These are phyloP conservation scores for Pipistrellus nathusii DNA, from an alignment of 2,797 vertebrate genomes.

Conservation along the genomic window DNA sequence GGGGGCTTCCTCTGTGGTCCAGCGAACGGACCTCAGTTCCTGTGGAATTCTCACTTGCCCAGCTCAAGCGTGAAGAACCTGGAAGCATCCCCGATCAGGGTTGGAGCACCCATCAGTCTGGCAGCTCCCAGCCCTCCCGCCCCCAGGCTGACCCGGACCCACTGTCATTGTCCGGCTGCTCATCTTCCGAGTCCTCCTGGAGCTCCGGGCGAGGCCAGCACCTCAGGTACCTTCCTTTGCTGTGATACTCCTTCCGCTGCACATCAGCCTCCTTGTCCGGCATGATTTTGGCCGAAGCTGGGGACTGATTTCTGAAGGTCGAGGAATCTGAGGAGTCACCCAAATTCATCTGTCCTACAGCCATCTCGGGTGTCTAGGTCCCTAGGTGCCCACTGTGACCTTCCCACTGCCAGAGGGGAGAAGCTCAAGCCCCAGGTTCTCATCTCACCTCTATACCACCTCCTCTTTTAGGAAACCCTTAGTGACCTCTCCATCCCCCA, in stretches of 20 bases:
- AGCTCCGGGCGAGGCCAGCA: conserved; percentile 52
- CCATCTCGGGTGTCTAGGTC: neutral
- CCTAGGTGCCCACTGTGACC: neutral
- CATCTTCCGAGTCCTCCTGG: conserved; percentile 50
- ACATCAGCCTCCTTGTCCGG: neutral
- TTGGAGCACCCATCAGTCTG: neutral
- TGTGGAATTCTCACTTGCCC: neutral
- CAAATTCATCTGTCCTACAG: neutral
- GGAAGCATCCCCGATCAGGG: neutral
- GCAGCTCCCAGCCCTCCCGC: neutral
- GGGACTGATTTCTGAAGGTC: neutral
- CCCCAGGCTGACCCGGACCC: neutral
- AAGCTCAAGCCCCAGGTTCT: neutral
- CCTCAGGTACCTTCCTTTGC: conserved; percentile 70
- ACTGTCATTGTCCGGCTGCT: conserved; percentile 52
- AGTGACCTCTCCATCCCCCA: neutral
- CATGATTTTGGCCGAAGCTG: accelerated
- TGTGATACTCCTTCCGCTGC: conserved; percentile 64
- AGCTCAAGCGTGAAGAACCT: neutral
- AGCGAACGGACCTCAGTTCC: conserved; percentile 40
- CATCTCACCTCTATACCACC: neutral
- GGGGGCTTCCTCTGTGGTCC: neutral
- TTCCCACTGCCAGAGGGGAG: neutral
- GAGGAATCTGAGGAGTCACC: conserved; percentile 56
- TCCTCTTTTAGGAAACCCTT: neutral